phyloP scores from a whole-genome alignment of 2,113 vertebrate species.

The Isichthys henryi region DNA sequence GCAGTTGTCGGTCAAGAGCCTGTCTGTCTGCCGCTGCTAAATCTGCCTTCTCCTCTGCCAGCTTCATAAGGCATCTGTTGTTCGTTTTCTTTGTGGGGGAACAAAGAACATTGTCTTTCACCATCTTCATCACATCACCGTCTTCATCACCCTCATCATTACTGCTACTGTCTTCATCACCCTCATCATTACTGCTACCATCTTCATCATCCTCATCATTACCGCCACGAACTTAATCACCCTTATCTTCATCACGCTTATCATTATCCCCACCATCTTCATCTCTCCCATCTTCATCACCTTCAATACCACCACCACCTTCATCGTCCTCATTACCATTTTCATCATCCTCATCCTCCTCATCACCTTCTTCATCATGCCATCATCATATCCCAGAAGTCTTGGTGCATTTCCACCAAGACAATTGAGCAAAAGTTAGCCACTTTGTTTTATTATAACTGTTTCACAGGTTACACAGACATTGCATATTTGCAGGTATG shows the following conservation, averaged over 20 bases:
- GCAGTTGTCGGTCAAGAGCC: constrained; percentile 3
- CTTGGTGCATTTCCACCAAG: not conserved
- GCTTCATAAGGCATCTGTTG: not conserved
- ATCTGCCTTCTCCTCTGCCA: not conserved
- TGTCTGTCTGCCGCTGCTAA: not conserved
- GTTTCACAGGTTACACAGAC: not conserved
- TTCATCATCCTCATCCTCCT: not conserved
- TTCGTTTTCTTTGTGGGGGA: not conserved
- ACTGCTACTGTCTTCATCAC: not conserved
- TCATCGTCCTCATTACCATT: not conserved
- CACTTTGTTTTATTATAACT: not conserved
- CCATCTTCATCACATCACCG: not conserved
- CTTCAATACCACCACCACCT: no score
- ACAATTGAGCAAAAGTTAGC: not conserved
- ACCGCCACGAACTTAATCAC: not conserved
- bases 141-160: not conserved
- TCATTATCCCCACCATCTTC: not conserved
- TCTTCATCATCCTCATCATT: no score
- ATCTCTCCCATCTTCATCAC: not conserved
- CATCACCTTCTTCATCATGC: not conserved
- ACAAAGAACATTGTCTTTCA: not conserved
- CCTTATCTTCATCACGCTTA: not conserved
- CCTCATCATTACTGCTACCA: not conserved
- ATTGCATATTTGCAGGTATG: not conserved
- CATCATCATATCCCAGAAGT: not conserved